Evolutionary conservation across 2,888 invertebrate species (phyloP).

Genomic region (Strigamia crassipes): DNA sequence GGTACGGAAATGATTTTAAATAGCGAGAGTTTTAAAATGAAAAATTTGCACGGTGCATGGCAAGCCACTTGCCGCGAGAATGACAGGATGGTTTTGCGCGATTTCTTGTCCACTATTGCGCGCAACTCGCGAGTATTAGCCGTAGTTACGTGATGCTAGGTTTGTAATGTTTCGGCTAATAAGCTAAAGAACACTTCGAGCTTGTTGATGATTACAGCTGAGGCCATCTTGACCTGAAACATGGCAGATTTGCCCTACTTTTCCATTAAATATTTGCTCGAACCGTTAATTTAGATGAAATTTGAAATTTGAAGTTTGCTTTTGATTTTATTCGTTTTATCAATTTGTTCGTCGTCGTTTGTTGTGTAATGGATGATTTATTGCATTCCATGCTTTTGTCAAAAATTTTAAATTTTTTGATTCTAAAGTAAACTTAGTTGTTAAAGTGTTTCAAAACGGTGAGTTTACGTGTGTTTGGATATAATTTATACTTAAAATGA

Average conservation of each 20-base stretch:
- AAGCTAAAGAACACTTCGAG: not conserved
- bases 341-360: not conserved
- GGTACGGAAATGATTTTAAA: not conserved
- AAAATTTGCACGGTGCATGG: not conserved
- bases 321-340: not conserved
- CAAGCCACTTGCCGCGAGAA: constrained; percentile 21
- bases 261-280: not conserved
- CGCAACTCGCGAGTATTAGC: not conserved
- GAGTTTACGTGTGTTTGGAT: not conserved
- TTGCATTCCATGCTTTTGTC: not conserved
- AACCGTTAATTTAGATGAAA: constrained; percentile 8
- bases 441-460: not conserved
- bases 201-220: constrained; percentile 2
- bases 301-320: not conserved
- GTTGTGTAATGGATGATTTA: not conserved
- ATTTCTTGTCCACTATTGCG: not conserved
- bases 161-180: not conserved
- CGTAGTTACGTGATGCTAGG: not conserved
- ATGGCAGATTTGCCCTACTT: constrained; percentile 33
- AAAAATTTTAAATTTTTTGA: too few species aligned
- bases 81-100: not conserved
- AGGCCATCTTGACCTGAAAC: constrained; percentile 40
- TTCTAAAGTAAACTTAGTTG: too few species aligned
- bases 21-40: not conserved
- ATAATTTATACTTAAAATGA: not conserved